Evolutionary conservation across 2,888 invertebrate genomes (phyloP), one percentile per base, ranked within the genome.

Genomic region (Synanthedon formicaeformis): DNA sequence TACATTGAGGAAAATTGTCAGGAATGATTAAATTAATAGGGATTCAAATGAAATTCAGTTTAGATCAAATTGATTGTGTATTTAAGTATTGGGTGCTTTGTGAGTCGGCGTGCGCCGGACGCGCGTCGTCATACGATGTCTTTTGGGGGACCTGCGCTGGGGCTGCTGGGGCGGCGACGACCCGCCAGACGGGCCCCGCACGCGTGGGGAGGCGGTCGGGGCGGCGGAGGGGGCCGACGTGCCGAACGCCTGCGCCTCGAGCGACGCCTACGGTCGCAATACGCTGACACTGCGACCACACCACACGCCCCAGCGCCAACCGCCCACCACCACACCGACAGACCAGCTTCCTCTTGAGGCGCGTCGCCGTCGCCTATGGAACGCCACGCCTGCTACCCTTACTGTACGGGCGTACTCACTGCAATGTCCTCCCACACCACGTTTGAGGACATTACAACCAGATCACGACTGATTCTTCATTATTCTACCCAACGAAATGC

Each of bases 111-210:
- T 59, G 60, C 65, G 57, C 64, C 58, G 67, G 58, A 64, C 71
- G 71, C 66, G 65, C 68, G 70, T 64, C 74, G 78, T 85, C 83
- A 86, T 71, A 86, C 86, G 64, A 82, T 79, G 78, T 84, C 81
- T 55, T 72, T 73, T 2, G 60, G 75, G 80, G 70, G 79, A 75
- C 65, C 82, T 71, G 61, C 60, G 67, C 53, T 65, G 64, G 50
- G 65, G 66, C 60, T 78, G 66, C 70, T 77, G 78, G 66, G 83
- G 81, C 61, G 75, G 85, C 69, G 78, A 58, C 66, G 67, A 67
- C 72, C 67, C 10, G 34, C 34, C 60, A 75, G 80, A 58, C 76
- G 75, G 55, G 81, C 78, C 63, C 80, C 85, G 70, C 79, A 75
- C 65, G 82, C 71, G 61, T 60, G 67, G 53, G 65, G 64, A 50